Conservation (phyloP, 2,888 invertebrate genomes). For the Boloria selene region DNA sequence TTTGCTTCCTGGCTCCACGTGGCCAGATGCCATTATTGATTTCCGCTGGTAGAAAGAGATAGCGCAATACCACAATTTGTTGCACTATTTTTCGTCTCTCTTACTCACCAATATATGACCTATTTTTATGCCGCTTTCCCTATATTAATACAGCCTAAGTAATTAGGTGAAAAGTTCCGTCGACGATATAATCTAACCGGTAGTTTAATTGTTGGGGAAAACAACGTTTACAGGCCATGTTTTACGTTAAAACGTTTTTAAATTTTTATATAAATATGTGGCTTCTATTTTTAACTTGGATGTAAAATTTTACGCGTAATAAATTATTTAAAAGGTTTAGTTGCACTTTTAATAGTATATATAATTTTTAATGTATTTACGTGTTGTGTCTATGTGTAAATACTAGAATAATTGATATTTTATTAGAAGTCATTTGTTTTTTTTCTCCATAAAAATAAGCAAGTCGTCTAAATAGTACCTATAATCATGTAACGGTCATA, state of each 20-base stretch:
- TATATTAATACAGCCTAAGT: constrained; percentile 79
- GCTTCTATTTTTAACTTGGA: constrained; percentile 5
- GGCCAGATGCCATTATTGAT: constrained; percentile 81
- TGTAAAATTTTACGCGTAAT: not conserved
- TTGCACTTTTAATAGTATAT: no score
- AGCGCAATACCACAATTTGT: constrained; percentile 75
- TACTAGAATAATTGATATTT: no score
- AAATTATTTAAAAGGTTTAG: not conserved
- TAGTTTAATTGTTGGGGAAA: constrained; percentile 45
- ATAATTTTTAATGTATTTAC: no score
- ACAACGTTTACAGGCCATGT: constrained; percentile 28
- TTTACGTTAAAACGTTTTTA: constrained; percentile 28
- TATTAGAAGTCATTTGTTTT: no score
- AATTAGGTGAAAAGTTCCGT: constrained; percentile 77
- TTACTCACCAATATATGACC: constrained; percentile 81
- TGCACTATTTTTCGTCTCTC: constrained; percentile 77
- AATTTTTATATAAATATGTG: constrained; percentile 14
- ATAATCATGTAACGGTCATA: no score
- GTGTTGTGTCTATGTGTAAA: no score
- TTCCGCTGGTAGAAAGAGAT: constrained; percentile 77
- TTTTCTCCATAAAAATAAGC: no score
- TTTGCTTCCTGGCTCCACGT: constrained; percentile 76
- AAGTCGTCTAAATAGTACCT: no score
- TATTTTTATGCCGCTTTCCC: constrained; percentile 80
- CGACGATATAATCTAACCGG: constrained; percentile 57